Evolutionary conservation across 2,113 vertebrate genomes (phyloP), one percentile per base, ranked within the genome.

Genomic region (Lagenorhynchus albirostris): DNA sequence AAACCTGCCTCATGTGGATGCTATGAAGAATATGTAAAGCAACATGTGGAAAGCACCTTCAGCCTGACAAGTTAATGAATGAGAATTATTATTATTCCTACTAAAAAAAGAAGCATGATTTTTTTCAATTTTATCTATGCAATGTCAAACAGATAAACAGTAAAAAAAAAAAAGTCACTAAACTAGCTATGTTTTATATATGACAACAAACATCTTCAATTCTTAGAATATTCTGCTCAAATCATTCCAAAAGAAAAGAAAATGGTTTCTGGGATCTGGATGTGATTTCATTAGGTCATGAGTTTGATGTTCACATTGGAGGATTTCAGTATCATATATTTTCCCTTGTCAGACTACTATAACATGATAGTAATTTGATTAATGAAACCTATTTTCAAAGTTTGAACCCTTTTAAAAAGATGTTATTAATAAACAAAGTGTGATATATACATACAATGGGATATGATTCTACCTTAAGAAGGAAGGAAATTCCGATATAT

Each of bases 381-480:
- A 83, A 84, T 68, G 17, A 80, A 91, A 70, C 29, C n/a, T 88
- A 70, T 84, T 93, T 94, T 80, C 36, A 93, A 87, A 93, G n/a
- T 11, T 90, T 77, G 29, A 73, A 86, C 31, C 10, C 25, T 73
- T 95, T 86, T 36, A 11, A 84, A 85, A 67, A 84, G 21, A 92
- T 36, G 5, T 36, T 60, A 47, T 60, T 73, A 92, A 86, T 77
- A 74, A 80, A 92, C 23, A 71, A 73, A 73, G 33, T 60, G 4
- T 60, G 21, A 13, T 65, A 41, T 4, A 60, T 31, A 79, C 70
- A 60, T 68, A 50, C 36, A 87, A 14, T 44, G 10, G 63, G 47
- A 93, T 76, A 76, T 20, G 62, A 65, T 33, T 68, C 36, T 33
- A 36, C 58, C 23, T 92, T n/a, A 13, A 68, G 89, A 88, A 67